These are phyloP conservation scores for Sturnira hondurensis DNA, from an alignment of 2,113 vertebrate species.

Conservation along the genomic window DNA sequence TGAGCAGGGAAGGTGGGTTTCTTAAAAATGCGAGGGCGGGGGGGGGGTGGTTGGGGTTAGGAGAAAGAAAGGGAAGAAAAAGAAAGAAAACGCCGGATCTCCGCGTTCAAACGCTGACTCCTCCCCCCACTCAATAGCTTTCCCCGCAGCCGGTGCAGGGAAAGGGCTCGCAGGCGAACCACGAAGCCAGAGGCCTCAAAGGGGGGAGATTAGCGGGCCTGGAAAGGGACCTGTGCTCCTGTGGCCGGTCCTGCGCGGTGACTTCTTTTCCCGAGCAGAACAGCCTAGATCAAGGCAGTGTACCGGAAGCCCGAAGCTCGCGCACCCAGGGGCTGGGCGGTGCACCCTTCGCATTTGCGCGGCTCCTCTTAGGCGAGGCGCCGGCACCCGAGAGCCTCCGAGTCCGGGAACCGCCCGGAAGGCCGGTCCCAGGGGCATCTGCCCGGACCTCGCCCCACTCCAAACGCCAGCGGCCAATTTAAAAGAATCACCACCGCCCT, in stretches of 20 bases:
- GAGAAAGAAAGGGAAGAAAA: background rate
- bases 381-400: background rate
- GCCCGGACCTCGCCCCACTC: fast-evolving
- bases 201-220: conserved; percentile 31
- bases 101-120: background rate
- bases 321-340: too few species aligned
- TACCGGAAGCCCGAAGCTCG: background rate
- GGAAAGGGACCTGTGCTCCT: conserved; percentile 25
- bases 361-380: background rate
- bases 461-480: background rate
- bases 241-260: background rate
- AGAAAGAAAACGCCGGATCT: background rate
- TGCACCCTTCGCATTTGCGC: background rate
- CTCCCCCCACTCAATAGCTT: conserved; percentile 47
- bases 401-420: fast-evolving
- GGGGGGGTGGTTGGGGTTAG: background rate
- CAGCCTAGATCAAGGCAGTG: background rate
- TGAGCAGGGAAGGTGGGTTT: conserved; percentile 45
- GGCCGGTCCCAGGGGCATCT: fast-evolving
- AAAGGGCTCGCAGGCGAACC: conserved; percentile 53
- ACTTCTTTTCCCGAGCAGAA: conserved; percentile 39
- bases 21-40: conserved; percentile 1
- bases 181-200: conserved; percentile 41
- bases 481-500: background rate
- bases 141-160: conserved; percentile 44